Conservation (phyloP, 2,113 vertebrate genomes). For the Tragelaphus scriptus region DNA sequence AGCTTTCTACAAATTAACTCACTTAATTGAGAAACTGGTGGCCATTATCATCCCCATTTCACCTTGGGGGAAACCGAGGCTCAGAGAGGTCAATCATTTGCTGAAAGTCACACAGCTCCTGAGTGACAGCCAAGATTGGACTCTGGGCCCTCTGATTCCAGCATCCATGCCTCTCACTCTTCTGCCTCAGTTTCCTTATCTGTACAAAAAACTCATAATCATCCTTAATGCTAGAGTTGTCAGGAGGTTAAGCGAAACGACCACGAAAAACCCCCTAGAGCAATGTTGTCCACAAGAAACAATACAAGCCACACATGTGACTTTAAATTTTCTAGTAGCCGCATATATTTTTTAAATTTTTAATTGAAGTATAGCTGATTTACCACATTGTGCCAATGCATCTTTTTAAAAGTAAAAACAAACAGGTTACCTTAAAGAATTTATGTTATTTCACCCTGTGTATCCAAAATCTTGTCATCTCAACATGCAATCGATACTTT, state of each 20-base stretch:
- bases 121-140: neutral
- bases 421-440: neutral
- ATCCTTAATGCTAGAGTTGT: neutral
- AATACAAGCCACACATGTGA: neutral
- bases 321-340: neutral
- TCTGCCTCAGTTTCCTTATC: slow-evolving; percentile 6
- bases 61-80: neutral
- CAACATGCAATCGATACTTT: neutral
- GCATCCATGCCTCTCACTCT: neutral
- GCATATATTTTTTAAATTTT: neutral
- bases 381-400: neutral
- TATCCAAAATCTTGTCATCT: neutral
- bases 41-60: neutral
- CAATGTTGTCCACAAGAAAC: neutral
- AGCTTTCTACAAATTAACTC: neutral
- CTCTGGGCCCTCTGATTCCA: neutral
- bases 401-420: neutral
- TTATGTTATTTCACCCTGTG: neutral
- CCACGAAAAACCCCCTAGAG: neutral
- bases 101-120: neutral
- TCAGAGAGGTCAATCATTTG: neutral
- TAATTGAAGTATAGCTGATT: neutral
- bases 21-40: neutral
- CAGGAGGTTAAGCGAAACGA: neutral
- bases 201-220: neutral